Conservation (phyloP, 1,140 invertebrate genomes). For the Neotoxoptera formosana region DNA sequence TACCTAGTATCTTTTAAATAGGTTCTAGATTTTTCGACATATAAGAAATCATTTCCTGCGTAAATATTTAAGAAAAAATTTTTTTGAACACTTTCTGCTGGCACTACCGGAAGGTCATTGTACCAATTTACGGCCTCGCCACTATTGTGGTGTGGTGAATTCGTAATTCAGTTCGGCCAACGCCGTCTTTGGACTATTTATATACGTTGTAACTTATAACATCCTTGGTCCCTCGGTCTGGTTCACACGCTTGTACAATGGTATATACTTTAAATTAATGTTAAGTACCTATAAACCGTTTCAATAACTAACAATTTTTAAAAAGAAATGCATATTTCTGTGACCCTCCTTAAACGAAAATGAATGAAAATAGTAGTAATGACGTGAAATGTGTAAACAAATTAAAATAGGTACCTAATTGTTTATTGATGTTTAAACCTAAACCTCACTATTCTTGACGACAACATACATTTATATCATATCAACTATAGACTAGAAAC, state of each 20-base stretch:
- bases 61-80: neutral
- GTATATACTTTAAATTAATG: neutral
- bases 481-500: neutral
- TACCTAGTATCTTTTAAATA: neutral
- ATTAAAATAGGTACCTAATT: neutral
- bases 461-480: neutral
- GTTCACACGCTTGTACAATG: neutral
- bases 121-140: slow-evolving; percentile 25
- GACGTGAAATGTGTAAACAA: neutral
- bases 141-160: slow-evolving; percentile 5
- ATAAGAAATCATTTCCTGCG: neutral
- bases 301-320: neutral
- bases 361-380: neutral
- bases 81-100: neutral
- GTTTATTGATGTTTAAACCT: neutral
- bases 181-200: slow-evolving; percentile 14
- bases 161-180: slow-evolving; percentile 34
- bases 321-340: neutral
- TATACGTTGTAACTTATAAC: neutral
- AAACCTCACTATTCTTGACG: neutral
- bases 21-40: neutral
- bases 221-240: slow-evolving; percentile 34
- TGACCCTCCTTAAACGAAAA: neutral
- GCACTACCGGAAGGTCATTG: slow-evolving; percentile 40
- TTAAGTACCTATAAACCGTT: neutral